phyloP scores from a whole-genome alignment of 2,797 vertebrate genomes.

The Coccyzus lansbergi region DNA sequence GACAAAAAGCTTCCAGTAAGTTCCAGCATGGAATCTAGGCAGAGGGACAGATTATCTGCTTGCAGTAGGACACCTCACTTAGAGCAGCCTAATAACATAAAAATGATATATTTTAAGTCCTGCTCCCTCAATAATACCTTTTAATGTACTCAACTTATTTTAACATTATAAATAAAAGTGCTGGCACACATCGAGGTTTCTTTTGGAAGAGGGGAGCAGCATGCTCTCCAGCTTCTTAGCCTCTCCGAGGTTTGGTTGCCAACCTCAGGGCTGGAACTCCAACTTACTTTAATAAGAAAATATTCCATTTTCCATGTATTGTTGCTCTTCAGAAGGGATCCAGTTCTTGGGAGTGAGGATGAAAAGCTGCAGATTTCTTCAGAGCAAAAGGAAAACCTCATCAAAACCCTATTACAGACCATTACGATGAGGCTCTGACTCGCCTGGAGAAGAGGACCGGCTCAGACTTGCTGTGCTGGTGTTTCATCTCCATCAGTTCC shows the following conservation, averaged over 20 bases:
- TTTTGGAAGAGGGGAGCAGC: conserved; percentile 35
- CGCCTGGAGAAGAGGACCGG: neutral
- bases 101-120: conserved; percentile 42
- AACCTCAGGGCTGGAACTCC: conserved; percentile 49
- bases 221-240: conserved; percentile 61
- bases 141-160: conserved; percentile 52
- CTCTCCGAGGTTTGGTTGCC: conserved; percentile 35
- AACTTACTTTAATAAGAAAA: conserved; percentile 52
- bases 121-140: conserved; percentile 45
- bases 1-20: conserved; percentile 71
- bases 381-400: neutral
- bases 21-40: conserved; percentile 46
- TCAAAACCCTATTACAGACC: neutral
- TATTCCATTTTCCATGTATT: conserved; percentile 46
- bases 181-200: conserved; percentile 52
- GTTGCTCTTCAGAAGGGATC: conserved; percentile 32
- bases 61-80: conserved; percentile 55
- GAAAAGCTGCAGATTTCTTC: conserved; percentile 38
- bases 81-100: conserved; percentile 47
- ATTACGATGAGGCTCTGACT: neutral
- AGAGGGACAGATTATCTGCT: conserved; percentile 30
- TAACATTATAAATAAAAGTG: conserved; percentile 53
- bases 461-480: neutral
- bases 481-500: neutral
- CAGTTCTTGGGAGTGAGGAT: conserved; percentile 12